These are phyloP conservation scores for Peromyscus nudipes DNA, from an alignment of 2,797 vertebrate species.

Conservation along the genomic window DNA sequence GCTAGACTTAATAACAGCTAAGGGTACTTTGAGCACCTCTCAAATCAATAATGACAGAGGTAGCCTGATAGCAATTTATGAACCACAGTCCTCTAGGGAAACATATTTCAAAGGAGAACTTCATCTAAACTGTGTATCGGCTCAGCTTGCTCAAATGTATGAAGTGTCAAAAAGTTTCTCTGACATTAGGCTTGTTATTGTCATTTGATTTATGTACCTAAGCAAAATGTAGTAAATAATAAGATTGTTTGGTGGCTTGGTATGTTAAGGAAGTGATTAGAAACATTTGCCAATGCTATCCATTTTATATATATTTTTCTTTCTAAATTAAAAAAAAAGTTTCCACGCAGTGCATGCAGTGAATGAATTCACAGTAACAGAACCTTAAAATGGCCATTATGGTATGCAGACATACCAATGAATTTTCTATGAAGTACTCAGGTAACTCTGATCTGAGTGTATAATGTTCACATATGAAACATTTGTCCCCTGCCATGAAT, in stretches of 20 bases:
- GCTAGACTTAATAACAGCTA: conserved; percentile 81
- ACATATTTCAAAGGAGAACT: conserved; percentile 88
- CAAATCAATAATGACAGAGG: conserved; percentile 88
- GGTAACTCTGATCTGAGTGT: conserved; percentile 52
- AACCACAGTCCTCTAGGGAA: conserved; percentile 86
- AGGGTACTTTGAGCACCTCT: conserved; percentile 84
- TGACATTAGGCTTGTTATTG: conserved; percentile 88
- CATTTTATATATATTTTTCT: conserved; percentile 72
- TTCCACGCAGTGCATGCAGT: conserved; percentile 45
- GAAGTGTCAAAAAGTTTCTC: conserved; percentile 89
- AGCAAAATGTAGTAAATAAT: conserved; percentile 85
- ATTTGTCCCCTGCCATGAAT: background rate
- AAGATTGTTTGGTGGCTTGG: conserved; percentile 84
- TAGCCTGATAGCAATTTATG: conserved; percentile 89
- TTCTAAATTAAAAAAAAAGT: conserved; percentile 65
- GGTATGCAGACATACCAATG: conserved; percentile 30
- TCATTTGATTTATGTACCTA: conserved; percentile 87
- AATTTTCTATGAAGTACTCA: conserved; percentile 62
- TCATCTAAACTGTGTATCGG: conserved; percentile 90
- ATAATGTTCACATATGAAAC: conserved; percentile 7
- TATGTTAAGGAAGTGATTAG: conserved; percentile 86
- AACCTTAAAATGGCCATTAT: conserved; percentile 67
- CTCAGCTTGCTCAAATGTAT: conserved; percentile 88
- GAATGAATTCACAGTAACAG: conserved; percentile 72
- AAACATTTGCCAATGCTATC: conserved; percentile 85